Percentiles rank a stretch among this genome's conserved stretches.
Conservation (phyloP, 2,888 invertebrate genomes). For the Carcina quercana region DNA sequence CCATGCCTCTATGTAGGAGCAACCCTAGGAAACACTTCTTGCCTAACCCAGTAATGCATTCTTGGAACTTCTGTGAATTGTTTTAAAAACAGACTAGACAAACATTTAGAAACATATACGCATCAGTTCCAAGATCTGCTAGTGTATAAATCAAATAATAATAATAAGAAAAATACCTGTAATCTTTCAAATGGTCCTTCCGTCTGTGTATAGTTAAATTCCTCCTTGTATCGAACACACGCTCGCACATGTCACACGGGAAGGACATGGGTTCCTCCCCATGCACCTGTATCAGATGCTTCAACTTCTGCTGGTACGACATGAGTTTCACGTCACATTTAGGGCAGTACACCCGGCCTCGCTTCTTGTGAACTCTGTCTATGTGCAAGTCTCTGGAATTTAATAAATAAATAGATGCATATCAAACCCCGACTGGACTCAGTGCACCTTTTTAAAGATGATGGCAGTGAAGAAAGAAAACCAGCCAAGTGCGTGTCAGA, state of each 20-base stretch:
- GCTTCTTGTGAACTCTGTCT: conserved; percentile 50
- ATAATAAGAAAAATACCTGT: conserved; percentile 40
- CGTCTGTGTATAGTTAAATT: conserved; percentile 51
- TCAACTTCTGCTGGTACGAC: conserved; percentile 59
- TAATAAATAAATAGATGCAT: too few relatives aligned
- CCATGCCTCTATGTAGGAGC: too few relatives aligned
- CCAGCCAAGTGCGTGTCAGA: too few relatives aligned
- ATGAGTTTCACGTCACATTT: conserved; percentile 57
- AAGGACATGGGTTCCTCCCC: conserved; percentile 51
- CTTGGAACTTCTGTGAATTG: too few relatives aligned
- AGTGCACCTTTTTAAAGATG: too few relatives aligned
- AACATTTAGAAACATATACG: not conserved
- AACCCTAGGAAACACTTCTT: too few relatives aligned
- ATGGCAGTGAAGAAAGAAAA: too few relatives aligned
- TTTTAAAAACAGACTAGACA: too few relatives aligned
- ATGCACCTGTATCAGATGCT: conserved; percentile 43
- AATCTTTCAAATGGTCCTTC: conserved; percentile 59
- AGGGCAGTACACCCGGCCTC: conserved; percentile 55
- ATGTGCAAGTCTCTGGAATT: conserved; percentile 28
- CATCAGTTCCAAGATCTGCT: not conserved
- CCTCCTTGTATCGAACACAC: conserved; percentile 46
- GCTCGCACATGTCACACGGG: conserved; percentile 48
- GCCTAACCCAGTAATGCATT: too few relatives aligned
- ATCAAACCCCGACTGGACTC: too few relatives aligned
- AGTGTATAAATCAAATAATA: too few relatives aligned